These are phyloP conservation scores for Junco hyemalis DNA, from an alignment of 2,113 vertebrate species.

Conservation along the genomic window DNA sequence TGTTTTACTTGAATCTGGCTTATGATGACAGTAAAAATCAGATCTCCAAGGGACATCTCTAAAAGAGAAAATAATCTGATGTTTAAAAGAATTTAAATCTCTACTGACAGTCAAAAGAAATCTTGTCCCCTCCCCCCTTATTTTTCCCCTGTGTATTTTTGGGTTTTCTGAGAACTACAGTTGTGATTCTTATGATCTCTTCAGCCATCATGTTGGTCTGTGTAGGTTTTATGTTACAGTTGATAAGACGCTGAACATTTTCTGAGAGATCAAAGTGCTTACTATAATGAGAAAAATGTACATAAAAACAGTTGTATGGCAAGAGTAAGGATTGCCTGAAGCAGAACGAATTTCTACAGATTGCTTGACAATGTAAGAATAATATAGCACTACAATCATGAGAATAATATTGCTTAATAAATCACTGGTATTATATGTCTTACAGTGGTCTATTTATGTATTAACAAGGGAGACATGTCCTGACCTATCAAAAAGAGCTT, in stretches of 20 bases:
- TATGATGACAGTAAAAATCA: conserved; percentile 7
- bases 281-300: background rate
- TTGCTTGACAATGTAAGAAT: conserved; percentile 24
- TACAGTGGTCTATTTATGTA: conserved; percentile 8
- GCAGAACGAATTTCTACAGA: conserved; percentile 36
- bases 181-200: background rate
- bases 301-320: background rate
- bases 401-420: conserved; percentile 36
- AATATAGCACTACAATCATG: background rate
- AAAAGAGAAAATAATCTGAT: conserved; percentile 35
- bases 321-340: conserved; percentile 37
- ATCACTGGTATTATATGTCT: background rate
- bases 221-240: conserved; percentile 20
- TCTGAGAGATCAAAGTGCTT: conserved; percentile 30
- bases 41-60: background rate
- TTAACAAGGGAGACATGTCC: background rate
- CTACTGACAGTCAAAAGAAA: background rate
- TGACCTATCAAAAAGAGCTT: conserved; percentile 12
- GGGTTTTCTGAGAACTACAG: background rate
- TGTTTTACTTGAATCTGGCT: background rate
- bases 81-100: background rate
- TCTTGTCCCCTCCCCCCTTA: background rate
- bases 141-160: background rate
- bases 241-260: conserved; percentile 25
- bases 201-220: background rate